These are phyloP conservation scores for Myrmecophaga tridactyla DNA, from an alignment of 2,113 vertebrate genomes.

Conservation along the genomic window DNA sequence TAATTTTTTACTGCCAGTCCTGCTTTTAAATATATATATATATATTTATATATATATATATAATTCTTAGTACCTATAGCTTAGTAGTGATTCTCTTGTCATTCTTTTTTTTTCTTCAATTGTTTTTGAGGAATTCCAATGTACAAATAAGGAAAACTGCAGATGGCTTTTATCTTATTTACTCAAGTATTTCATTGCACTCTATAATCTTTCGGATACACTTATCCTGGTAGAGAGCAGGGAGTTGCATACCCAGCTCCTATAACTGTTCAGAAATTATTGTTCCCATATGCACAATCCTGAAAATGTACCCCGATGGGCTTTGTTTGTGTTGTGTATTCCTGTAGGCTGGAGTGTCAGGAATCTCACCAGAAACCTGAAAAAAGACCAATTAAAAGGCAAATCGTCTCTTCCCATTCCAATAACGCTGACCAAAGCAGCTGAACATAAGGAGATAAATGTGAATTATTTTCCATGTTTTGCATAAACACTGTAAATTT, in stretches of 20 bases:
- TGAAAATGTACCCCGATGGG: conserved; percentile 53
- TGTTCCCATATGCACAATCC: conserved; percentile 48
- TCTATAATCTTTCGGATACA: conserved; percentile 48
- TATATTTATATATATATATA: not conserved
- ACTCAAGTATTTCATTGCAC: conserved; percentile 40
- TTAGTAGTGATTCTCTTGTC: conserved; percentile 48
- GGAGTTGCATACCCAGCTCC: conserved; percentile 54
- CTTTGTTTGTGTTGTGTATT: conserved; percentile 23
- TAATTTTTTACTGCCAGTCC: conserved; percentile 65
- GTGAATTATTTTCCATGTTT: conserved; percentile 60
- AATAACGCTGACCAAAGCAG: conserved; percentile 51
- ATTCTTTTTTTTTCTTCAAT: not conserved
- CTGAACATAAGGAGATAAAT: conserved; percentile 45
- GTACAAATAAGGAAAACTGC: conserved; percentile 26
- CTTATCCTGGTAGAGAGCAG: conserved; percentile 14
- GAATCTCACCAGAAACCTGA: conserved; percentile 62
- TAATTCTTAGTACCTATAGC: not conserved
- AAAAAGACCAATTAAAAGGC: conserved; percentile 50
- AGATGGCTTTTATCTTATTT: conserved; percentile 65
- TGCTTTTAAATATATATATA: conserved; percentile 15
- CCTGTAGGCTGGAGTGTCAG: not conserved
- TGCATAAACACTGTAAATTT: conserved; percentile 56
- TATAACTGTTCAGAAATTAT: conserved; percentile 68
- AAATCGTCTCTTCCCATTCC: not conserved
- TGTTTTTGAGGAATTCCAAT: conserved; percentile 60